A percentile compares a stretch with the other conserved stretches of the same genome.
These are phyloP conservation scores for Mythimna loreyi DNA, from an alignment of 2,888 invertebrate genomes.

Conservation along the genomic window DNA sequence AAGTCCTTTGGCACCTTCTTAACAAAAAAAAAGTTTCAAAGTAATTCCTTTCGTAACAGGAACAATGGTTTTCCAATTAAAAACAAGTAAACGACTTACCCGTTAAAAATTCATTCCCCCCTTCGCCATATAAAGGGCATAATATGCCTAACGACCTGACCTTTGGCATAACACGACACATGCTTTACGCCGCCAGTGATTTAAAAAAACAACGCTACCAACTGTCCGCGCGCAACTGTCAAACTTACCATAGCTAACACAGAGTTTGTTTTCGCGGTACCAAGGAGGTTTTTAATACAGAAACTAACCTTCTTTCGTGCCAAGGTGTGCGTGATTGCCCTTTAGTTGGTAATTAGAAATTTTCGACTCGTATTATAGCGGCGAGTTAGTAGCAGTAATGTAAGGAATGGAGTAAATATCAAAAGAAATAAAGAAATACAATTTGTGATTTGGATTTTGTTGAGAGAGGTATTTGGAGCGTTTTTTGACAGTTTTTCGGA, in stretches of 20 bases:
- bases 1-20: not conserved
- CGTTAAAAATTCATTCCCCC: slow-evolving; percentile 56
- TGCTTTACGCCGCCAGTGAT: slow-evolving; percentile 63
- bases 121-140: slow-evolving; percentile 64
- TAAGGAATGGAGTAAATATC: slow-evolving; percentile 60
- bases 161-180: slow-evolving; percentile 84
- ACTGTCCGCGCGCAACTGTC: slow-evolving; percentile 52
- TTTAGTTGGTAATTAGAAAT: slow-evolving; percentile 77
- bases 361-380: slow-evolving; percentile 62
- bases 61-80: slow-evolving; percentile 48
- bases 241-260: slow-evolving; percentile 56
- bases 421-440: slow-evolving; percentile 59
- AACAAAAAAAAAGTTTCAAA: not conserved
- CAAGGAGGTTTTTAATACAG: slow-evolving; percentile 62
- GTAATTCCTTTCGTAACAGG: slow-evolving; percentile 18
- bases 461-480: not conserved
- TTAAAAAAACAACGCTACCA: slow-evolving; percentile 69
- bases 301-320: slow-evolving; percentile 72
- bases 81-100: slow-evolving; percentile 39
- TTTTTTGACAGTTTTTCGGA: too few species aligned
- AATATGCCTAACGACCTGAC: slow-evolving; percentile 73
- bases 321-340: slow-evolving; percentile 77
- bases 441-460: slow-evolving; percentile 31
- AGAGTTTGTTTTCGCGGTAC: slow-evolving; percentile 49
- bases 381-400: slow-evolving; percentile 59